phyloP scores from a whole-genome alignment of 2,113 vertebrate species.

The Setophaga kirtlandii region DNA sequence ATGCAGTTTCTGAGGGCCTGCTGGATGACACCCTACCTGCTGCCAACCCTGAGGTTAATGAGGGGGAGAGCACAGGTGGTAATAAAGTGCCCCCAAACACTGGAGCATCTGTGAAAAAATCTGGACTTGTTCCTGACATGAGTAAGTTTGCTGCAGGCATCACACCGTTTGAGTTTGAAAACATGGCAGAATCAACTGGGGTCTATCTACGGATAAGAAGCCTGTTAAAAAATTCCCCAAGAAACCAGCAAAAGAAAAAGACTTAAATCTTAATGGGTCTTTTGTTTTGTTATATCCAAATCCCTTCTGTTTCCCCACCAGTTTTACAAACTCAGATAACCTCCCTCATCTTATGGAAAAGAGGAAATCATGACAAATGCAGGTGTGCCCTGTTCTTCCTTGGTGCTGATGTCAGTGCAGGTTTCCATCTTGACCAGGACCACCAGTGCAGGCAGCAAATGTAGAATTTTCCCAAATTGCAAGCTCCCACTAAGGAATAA shows the following conservation, averaged over 20 bases:
- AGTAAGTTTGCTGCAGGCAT: constrained; percentile 93
- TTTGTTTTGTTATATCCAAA: not conserved
- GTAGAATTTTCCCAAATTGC: not conserved
- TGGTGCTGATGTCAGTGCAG: not conserved
- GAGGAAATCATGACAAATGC: not conserved
- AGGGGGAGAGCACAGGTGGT: not conserved
- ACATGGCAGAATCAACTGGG: constrained; percentile 92
- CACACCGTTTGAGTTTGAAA: constrained; percentile 92
- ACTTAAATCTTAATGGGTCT: not conserved
- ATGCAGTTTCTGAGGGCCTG: not conserved
- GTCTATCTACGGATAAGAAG: constrained; percentile 90
- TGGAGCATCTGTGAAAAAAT: constrained; percentile 22
- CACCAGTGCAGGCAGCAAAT: not conserved
- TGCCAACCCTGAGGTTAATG: not conserved
- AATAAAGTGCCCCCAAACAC: not conserved
- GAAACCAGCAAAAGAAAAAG: constrained; percentile 88
- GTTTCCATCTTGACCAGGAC: not conserved
- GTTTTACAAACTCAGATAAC: not conserved
- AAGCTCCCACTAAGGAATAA: constrained; percentile 8
- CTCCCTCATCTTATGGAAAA: not conserved
- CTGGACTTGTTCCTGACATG: constrained; percentile 84
- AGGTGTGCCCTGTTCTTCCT: not conserved
- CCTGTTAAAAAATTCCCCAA: constrained; percentile 90
- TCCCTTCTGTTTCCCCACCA: not conserved
- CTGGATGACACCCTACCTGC: not conserved